phyloP scores from a whole-genome alignment of 2,797 vertebrate species.

The Choloepus didactylus region DNA sequence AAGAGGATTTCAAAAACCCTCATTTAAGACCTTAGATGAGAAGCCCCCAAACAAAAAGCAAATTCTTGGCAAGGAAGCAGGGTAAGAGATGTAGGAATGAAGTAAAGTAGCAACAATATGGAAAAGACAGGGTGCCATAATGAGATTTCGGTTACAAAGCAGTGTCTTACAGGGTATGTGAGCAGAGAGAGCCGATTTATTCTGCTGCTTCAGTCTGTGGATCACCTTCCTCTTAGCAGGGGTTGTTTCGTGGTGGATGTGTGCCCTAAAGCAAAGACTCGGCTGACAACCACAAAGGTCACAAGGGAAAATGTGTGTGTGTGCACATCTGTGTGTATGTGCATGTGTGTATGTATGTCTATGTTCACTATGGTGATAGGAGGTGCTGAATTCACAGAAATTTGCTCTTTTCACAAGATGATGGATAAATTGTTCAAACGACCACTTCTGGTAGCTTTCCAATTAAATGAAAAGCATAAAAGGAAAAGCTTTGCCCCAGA shows the following conservation, averaged over 20 bases:
- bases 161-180: neutral
- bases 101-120: neutral
- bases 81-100: neutral
- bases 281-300: neutral
- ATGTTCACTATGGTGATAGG: neutral
- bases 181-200: neutral
- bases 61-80: neutral
- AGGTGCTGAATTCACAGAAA: neutral
- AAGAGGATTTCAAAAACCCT: constrained; percentile 29
- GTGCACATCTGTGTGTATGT: too few relatives aligned
- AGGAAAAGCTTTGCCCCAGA: neutral
- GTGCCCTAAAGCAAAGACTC: neutral
- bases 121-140: neutral
- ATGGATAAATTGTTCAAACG: neutral
- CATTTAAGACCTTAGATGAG: neutral
- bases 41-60: neutral
- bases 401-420: neutral
- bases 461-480: neutral
- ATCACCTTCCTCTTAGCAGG: neutral
- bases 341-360: neutral
- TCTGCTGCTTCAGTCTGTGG: neutral
- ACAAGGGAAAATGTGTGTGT: too few relatives aligned
- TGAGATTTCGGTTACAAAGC: neutral
- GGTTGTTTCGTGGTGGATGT: neutral
- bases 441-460: neutral